Evolutionary conservation across 1,140 invertebrate species (phyloP), one percentile per base, ranked within the genome.

Genomic region (Ruditapes philippinarum): DNA sequence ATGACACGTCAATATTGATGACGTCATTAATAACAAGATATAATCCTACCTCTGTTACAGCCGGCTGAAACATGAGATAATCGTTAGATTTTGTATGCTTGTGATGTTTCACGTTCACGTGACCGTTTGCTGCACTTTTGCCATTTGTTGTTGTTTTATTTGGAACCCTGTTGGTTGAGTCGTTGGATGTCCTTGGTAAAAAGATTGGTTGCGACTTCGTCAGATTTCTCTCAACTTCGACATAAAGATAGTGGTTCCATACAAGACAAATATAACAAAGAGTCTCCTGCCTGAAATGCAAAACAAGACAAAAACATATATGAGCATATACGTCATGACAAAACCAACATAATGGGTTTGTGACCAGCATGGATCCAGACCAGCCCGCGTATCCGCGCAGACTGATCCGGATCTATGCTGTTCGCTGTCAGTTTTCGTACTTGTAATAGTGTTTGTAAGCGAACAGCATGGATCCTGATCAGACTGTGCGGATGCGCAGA

Each of bases 11-110:
- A n/a, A n/a, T n/a, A n/a, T n/a, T n/a, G n/a, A n/a, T n/a, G n/a
- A n/a, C n/a, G n/a, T n/a, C n/a, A n/a, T n/a, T n/a, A n/a, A n/a
- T n/a, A n/a, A n/a, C n/a, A n/a, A n/a, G n/a, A n/a, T n/a, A n/a
- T n/a, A n/a, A n/a, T n/a, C n/a, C n/a, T 73, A 73, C 82, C 82
- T 84, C 82, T 33, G 82, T 49, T 11, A 84, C 45, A 1, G 82
- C 38, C 31, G 65, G 62, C 45, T 84, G 60, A 22, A 73, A 70
- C 22, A 84, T 54, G 0, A 84, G 31, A n/a, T 70, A 70, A 51
- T 84, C 82, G 49, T 84, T 84, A n/a, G 82, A 84, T 25, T 65
- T 42, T n/a, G 82, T 84, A 33, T 84, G 82, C 28, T 84, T 84
- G 42, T 84, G 82, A 17, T 84, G 82, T 36, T 84, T 84, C 19